phyloP scores from a whole-genome alignment of 2,113 vertebrate genomes.

The Gallinago jamesoni region DNA sequence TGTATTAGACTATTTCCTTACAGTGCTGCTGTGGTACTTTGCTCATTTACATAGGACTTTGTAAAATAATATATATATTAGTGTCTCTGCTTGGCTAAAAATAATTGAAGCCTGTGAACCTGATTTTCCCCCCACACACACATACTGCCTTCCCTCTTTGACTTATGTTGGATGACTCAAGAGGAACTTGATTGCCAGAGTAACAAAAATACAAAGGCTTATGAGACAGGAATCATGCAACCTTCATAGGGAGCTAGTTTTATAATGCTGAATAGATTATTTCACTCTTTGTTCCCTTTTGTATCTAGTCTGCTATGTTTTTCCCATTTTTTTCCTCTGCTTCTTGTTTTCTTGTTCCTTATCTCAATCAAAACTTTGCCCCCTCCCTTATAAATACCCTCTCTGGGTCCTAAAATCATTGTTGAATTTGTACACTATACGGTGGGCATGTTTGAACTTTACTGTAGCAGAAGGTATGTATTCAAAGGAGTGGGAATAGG shows the following conservation, averaged over 20 bases:
- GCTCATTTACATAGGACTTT: conserved; percentile 41
- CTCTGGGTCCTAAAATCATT: neutral
- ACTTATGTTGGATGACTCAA: conserved; percentile 43
- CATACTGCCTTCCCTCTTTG: conserved; percentile 11
- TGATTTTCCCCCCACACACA: neutral
- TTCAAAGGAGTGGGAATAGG: neutral
- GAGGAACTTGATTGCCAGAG: conserved; percentile 41
- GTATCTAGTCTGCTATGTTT: neutral
- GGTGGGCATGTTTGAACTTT: neutral
- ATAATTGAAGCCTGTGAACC: conserved; percentile 54
- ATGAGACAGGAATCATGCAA: conserved; percentile 29
- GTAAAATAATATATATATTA: conserved; percentile 56
- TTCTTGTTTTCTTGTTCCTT: neutral
- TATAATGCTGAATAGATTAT: conserved; percentile 33
- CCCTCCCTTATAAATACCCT: neutral
- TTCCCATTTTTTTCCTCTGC: neutral
- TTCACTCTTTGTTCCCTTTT: neutral
- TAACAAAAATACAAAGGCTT: conserved; percentile 24
- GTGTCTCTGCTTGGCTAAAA: conserved; percentile 49
- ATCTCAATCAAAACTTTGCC: neutral
- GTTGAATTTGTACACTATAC: neutral
- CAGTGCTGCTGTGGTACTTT: neutral
- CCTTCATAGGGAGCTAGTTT: conserved; percentile 3
- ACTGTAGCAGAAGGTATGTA: neutral
- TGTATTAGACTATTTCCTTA: neutral